Evolutionary conservation across 2,797 vertebrate genomes (phyloP).

Genomic region (Peromyscus eremicus): DNA sequence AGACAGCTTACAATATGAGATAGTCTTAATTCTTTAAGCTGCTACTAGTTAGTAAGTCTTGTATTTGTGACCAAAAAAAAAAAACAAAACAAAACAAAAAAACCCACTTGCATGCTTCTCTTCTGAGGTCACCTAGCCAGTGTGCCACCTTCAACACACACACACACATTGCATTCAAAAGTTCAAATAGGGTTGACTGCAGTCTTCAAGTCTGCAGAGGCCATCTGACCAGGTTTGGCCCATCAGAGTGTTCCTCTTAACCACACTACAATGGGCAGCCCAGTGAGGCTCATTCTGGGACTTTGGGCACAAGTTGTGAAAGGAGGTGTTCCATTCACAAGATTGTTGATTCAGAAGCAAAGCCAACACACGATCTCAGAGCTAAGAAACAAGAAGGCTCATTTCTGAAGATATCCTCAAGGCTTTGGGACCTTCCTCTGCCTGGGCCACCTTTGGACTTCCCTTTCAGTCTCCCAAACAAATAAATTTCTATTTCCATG

Average conservation of each 20-base stretch:
- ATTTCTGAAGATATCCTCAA: background rate
- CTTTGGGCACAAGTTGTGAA: background rate
- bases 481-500: conserved; percentile 63
- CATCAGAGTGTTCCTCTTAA: background rate
- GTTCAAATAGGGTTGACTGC: background rate
- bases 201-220: background rate
- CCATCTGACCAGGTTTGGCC: background rate
- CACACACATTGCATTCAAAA: background rate
- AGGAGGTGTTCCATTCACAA: background rate
- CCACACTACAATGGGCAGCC: background rate
- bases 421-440: background rate
- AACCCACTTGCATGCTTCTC: background rate
- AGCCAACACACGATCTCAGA: background rate
- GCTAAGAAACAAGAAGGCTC: background rate
- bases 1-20: background rate
- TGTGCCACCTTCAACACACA: background rate
- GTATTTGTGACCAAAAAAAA: background rate
- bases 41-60: background rate
- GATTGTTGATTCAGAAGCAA: background rate
- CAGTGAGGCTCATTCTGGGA: background rate
- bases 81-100: background rate
- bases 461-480: conserved; percentile 38
- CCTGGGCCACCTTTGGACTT: conserved; percentile 72
- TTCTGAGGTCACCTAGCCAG: background rate
- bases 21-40: background rate